Evolutionary conservation across 2,797 vertebrate species (phyloP), one percentile per base, ranked within the genome.

Genomic region (Myotis pilosus): DNA sequence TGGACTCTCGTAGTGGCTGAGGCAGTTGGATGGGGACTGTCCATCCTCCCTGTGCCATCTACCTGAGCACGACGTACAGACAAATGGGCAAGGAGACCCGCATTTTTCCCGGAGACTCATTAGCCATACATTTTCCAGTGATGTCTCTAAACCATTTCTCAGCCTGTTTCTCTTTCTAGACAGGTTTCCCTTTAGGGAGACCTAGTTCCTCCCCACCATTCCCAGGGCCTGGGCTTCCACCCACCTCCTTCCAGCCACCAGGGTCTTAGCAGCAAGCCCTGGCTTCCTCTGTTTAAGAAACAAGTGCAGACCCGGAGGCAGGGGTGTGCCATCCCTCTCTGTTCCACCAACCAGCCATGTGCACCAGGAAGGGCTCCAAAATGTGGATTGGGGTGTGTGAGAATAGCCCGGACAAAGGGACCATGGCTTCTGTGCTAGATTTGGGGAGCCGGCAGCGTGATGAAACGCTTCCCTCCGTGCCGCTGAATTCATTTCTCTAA

Each of bases 401-500:
- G 57, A 3, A 11, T 41, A 41, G 82, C 71, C 0, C 0, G 11
- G 25, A 49, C 80, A 84, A 95, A 98, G 94, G 96, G 97, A 81
- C 89, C 95, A 97, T 96, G 97, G 98, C 91, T 95, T 96, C 87
- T 75, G 47, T 69, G 72, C 96, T 94, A 97, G 97, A 97, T 97
- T 92, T 97, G 87, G 91, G 92, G 96, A 98, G 83, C 96, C 91
- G 44, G 97, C 87, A 97, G 96, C 12, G 95, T 98, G 97, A 98
- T 98, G 98, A 98, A 98, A 98, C 94, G 78, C 97, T 98, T 98
- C 96, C 94, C 96, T 98, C 76, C 47, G 41, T 98, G 98, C 97
- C 33, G 57, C 97, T 74, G 97, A 98, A 98, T 98, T 98, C 98
- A 98, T 98, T 98, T 98, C 96, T 98, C 98, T 97, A 98, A 98